Percentiles rank a stretch among this genome's conserved stretches.
These are phyloP conservation scores for Napeogenes sylphis DNA, from an alignment of 2,888 invertebrate genomes.

Conservation along the genomic window DNA sequence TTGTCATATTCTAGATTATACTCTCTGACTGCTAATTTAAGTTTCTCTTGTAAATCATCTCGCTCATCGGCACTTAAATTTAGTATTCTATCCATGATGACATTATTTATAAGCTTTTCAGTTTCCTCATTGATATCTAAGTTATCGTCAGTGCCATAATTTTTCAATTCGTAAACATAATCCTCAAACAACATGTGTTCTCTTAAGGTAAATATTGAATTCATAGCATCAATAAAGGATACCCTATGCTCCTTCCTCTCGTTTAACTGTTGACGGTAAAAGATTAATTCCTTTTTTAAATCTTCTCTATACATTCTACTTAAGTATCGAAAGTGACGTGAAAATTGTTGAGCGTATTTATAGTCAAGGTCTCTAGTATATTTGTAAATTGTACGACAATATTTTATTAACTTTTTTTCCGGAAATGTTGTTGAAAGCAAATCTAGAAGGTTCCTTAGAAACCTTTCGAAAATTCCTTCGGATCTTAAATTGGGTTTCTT, in stretches of 20 bases:
- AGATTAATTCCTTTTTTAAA: slow-evolving; percentile 37
- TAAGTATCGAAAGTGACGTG: slow-evolving; percentile 39
- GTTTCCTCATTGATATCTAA: slow-evolving; percentile 36
- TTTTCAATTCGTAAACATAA: slow-evolving; percentile 42
- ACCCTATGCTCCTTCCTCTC: slow-evolving; percentile 31
- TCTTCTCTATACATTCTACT: slow-evolving; percentile 40
- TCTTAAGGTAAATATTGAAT: slow-evolving; percentile 42
- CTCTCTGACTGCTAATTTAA: slow-evolving; percentile 46
- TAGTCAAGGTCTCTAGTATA: slow-evolving; percentile 37
- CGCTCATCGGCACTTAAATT: slow-evolving; percentile 34
- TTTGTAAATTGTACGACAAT: slow-evolving; percentile 40
- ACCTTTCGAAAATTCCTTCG: slow-evolving; percentile 48
- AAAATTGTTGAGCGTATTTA: slow-evolving; percentile 38
- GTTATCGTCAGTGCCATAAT: slow-evolving; percentile 35
- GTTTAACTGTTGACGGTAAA: slow-evolving; percentile 37
- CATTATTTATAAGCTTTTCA: slow-evolving; percentile 34
- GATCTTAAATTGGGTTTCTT: slow-evolving; percentile 21
- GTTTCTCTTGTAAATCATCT: slow-evolving; percentile 33
- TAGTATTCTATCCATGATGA: slow-evolving; percentile 34
- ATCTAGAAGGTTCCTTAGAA: slow-evolving; percentile 45
- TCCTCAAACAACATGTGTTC: slow-evolving; percentile 47
- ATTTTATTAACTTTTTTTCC: slow-evolving; percentile 39
- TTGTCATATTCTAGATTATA: slow-evolving; percentile 24
- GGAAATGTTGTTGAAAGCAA: slow-evolving; percentile 41
- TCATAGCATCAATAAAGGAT: slow-evolving; percentile 48